Evolutionary conservation across 2,797 vertebrate species (phyloP), one percentile per base, ranked within the genome.

Genomic region (Emydoidea blandingii): DNA sequence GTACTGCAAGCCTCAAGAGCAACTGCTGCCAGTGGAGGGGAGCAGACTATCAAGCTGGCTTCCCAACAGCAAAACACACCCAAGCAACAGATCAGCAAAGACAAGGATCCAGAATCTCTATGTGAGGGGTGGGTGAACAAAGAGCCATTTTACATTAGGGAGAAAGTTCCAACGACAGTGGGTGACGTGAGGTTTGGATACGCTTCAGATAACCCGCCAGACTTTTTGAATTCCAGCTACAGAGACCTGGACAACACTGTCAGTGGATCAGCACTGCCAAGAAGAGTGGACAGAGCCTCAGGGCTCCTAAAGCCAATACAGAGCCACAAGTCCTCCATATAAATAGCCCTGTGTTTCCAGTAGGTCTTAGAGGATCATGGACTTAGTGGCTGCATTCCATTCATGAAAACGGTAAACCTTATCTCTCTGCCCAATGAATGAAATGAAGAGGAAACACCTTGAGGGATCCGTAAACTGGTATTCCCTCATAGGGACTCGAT

Each of bases 81-180:
- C 62, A 65, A 65, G 62, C 34, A 65, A 65, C 62, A n/a, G 31
- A 65, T 65, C 62, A n/a, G 15, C 16, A 65, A 65, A 65, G 34
- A n/a, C 57, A n/a, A 65, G 4, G 6, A 23, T 84, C 41, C 56
- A 12, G 8, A 19, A 18, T 41, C 78, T 47, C 50, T 0, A 0
- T 25, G 18, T 65, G 27, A 12, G 10, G 11, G 5, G 2, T 49
- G 10, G 44, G 59, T 2, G 2, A 80, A 31, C 37, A n/a, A 2
- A 11, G 85, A 50, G 23, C 4, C 4, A 9, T 15, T 31, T 81
- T 31, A 53, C 56, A 21, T 57, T 87, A 81, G 5, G 2, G 8
- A 65, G 62, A 65, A n/a, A 65, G 62, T 19, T 16, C 31, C 62
- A 65, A 9, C 1, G 1, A 1, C 4, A 14, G 3, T 0, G 0